Base-by-base conservation (phyloP, 1,140 invertebrate genomes). In the Atopsyche davidsoni region DNA sequence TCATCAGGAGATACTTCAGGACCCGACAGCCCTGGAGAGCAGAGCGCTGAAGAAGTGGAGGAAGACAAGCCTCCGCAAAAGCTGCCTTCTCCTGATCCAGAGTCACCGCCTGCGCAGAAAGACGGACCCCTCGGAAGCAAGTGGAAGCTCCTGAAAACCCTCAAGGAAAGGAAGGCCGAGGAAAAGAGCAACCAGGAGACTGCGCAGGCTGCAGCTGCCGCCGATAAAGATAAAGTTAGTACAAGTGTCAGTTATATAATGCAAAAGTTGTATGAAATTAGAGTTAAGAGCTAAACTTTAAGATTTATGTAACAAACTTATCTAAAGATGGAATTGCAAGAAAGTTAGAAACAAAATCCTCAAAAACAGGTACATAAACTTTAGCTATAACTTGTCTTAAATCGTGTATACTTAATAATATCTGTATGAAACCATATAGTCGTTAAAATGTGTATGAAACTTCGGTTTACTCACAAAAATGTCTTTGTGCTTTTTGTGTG, bases 111-210 rank as follows among this genome's bases (percentile, higher is more conserved):
- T 58, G 70, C 70, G 60, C 59, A 78, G 69, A 76, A 77, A 58
- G 72, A 77, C 40, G 75, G 70, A 14, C 77, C 78, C 22, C 75
- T 79, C 36, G 81, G 83, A 19, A 91, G 88, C 60, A 92, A 90
- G 68, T 93, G 90, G 90, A 91, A 92, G 65, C 70, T 92, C 14
- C 66, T 92, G 9, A 93, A 92, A 68, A 88, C 89, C 4, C 63
- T 92, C 21, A 92, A 92, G 64, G 89, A 92, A 63, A 75, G 86
- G 46, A 92, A 92, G 71, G 87, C 88, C 7, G 89, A 91, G 68
- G 87, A 91, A 58, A 88, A 85, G 66, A 79, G 72, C 55, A 75
- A 73, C 60, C 70, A 72, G 35, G 78, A 79, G 25, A 75, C 80
- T 50, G 81, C 83, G 55, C 78, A 80, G 54, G 80, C 79, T 21